These are phyloP conservation scores for Drosophila mayaguana DNA, from an alignment of 2,888 invertebrate species.

Conservation along the genomic window DNA sequence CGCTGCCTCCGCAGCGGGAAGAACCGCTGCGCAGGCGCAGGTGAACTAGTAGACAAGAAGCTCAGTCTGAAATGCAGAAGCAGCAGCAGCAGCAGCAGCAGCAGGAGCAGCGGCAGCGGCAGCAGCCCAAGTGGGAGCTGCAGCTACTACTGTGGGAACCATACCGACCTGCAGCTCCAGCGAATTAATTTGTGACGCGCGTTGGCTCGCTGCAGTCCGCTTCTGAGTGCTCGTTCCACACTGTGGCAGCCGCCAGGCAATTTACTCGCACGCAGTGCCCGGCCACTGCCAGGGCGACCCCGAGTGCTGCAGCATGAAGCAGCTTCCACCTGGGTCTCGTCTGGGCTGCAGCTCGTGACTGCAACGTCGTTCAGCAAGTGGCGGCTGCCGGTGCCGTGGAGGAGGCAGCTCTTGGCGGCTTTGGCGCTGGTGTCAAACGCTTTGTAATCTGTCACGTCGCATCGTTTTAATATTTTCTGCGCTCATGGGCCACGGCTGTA, in stretches of 20 bases:
- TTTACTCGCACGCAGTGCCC: constrained; percentile 69
- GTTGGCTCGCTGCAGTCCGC: constrained; percentile 49
- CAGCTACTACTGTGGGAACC: constrained; percentile 77
- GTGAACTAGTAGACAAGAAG: constrained; percentile 69
- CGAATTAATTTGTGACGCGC: constrained; percentile 81
- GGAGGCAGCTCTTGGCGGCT: constrained; percentile 71
- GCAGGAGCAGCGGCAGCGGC: constrained; percentile 18
- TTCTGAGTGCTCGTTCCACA: constrained; percentile 52
- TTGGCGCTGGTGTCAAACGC: constrained; percentile 83
- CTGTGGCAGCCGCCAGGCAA: constrained; percentile 69
- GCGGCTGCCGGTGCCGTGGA: constrained; percentile 38
- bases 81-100: constrained; percentile 30
- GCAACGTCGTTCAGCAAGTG: constrained; percentile 76
- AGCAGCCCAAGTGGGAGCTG: constrained; percentile 18
- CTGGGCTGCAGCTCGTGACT: constrained; percentile 53
- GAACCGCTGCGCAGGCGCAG: constrained; percentile 80
- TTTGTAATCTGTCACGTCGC: constrained; percentile 85
- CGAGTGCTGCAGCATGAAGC: constrained; percentile 2
- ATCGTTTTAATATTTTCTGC: constrained; percentile 82
- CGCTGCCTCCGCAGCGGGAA: constrained; percentile 56
- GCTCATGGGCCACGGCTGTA: constrained; percentile 48
- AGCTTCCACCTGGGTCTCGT: constrained; percentile 2
- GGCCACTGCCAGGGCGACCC: constrained; percentile 27
- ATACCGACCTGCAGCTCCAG: constrained; percentile 67
- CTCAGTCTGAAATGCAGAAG: constrained; percentile 17